phyloP scores from a whole-genome alignment of 2,797 vertebrate species.

The Tympanoctomys barrerae region DNA sequence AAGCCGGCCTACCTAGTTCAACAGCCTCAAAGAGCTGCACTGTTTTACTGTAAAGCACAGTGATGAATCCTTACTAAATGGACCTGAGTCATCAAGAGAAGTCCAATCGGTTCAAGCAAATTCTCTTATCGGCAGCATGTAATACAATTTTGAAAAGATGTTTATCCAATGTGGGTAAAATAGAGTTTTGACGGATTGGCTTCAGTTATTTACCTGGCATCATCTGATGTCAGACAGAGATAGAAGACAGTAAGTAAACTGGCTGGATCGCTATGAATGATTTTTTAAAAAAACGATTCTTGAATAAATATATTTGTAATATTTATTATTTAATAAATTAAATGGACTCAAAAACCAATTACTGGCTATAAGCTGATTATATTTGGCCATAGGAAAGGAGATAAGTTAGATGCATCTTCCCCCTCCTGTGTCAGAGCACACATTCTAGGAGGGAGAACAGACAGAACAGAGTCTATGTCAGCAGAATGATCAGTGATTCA shows the following conservation, averaged over 20 bases:
- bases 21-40: conserved; percentile 20
- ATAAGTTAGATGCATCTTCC: background rate
- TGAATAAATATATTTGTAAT: background rate
- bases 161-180: conserved; percentile 66
- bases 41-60: conserved; percentile 62
- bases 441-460: background rate
- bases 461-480: background rate
- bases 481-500: background rate
- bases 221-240: conserved; percentile 21
- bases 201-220: conserved; percentile 4
- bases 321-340: conserved; percentile 6
- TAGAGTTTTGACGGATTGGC: conserved; percentile 57
- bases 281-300: background rate
- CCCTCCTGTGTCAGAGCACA: background rate
- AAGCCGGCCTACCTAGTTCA: conserved; percentile 52
- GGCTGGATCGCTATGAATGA: background rate
- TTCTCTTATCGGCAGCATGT: conserved; percentile 54
- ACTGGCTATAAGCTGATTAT: background rate
- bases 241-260: background rate
- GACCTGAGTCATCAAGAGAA: conserved; percentile 66
- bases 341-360: background rate
- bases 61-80: conserved; percentile 67
- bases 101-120: conserved; percentile 65
- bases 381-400: background rate
- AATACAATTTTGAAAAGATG: conserved; percentile 73